Base-by-base conservation (phyloP, 2,888 invertebrate species). In the Dastarcus helophoroides region DNA sequence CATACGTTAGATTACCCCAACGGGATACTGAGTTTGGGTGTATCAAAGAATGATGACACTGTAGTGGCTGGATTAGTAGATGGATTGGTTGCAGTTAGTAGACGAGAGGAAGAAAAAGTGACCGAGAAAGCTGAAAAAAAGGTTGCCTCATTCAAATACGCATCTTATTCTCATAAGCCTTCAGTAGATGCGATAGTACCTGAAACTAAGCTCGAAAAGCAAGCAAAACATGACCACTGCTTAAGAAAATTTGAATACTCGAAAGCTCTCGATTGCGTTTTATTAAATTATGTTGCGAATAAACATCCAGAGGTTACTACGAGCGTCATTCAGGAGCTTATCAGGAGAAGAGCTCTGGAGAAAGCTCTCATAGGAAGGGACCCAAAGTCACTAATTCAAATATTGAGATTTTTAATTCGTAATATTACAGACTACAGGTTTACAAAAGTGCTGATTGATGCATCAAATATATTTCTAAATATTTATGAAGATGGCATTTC, bases 61-160 rank as follows among this genome's bases (percentile, higher is more conserved):
- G 54, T 97, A 38, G 89, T 82, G 4, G 88, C 83, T 14, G 97
- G 95, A 13, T 86, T 93, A 79, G 76, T 84, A 5, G 90, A 93
- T 64, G 94, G 94, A 24, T 68, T 93, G 24, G 73, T 97, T 40
- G 89, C 90, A 5, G 77, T 95, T 35, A 76, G 79, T 48, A 75
- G 83, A 53, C 69, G 83, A 54, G 81, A 81, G 49, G 71, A 76
- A 37, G 67, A 68, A 25, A 43, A 51, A 3, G 61, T 37, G 57
- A 50, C 42, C 2, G 56, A 56, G 37, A 47, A 50, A 32, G 57
- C 58, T 39, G 58, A 50, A 22, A 69, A 69, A 43, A 73, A 69
- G 57, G 62, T 68, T 48, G 61, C 65, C 13, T 68, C 70, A 8
- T 70, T 70, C 47, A 66, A 67, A 47, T 56, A 60, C 38, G 43